Evolutionary conservation across 2,797 vertebrate species (phyloP), one percentile per base, ranked within the genome.

Genomic region (Cichlasoma orientale): DNA sequence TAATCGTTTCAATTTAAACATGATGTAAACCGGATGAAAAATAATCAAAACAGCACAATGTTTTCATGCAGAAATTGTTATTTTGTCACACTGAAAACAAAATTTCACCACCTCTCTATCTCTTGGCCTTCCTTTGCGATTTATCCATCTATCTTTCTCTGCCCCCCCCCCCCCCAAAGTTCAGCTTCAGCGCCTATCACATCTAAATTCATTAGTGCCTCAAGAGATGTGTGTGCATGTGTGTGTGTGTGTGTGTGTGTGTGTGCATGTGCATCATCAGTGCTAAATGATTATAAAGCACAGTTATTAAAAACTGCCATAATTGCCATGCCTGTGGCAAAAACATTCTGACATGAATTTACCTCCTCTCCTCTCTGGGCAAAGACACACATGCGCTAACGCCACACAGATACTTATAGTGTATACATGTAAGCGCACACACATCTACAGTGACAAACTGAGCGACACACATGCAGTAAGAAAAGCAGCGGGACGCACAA

Each of bases 171-270:
- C 36, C 14, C 59, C 78, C 77, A 58, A 88, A 92, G 92, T 94
- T 94, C 90, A 92, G 93, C 93, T 92, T 84, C 91, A 92, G 82
- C 89, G 93, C 92, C 92, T 90, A 90, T 94, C 92, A 86, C 90
- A 93, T 94, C 91, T 93, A 93, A 92, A 94, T 93, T 94, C 92
- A 94, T 94, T 92, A 93, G 79, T 83, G 93, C 92, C 93, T 92
- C 86, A 18, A 90, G 92, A 90, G 89, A 47, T 69, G 47, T 78
- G 27, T 77, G 29, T 85, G 74, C 72, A 52, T 56, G 74, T 57
- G 52, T 72, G 79, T 81, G 53, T 79, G 63, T 76, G 76, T 75
- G 79, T 77, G 53, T 68, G 71, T 70, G 72, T 71, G 68, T 61
- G 53, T 5, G 57, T 47, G 77, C 59, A 82, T 5, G 57, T 47